These are phyloP conservation scores for Melanargia galathea DNA, from an alignment of 2,888 invertebrate species.

Conservation along the genomic window DNA sequence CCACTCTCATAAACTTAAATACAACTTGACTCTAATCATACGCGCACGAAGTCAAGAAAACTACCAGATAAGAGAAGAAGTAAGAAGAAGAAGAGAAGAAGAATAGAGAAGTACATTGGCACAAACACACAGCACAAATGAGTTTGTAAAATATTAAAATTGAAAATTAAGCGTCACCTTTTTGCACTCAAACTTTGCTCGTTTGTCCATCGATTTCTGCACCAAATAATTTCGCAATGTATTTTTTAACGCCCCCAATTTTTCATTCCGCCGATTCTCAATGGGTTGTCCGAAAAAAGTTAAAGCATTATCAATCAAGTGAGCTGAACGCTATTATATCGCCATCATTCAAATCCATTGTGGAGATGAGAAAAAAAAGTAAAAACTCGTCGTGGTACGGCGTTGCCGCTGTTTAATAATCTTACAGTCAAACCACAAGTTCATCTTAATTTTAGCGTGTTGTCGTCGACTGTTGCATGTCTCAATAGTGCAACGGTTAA, in stretches of 20 bases:
- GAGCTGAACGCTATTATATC: slow-evolving; percentile 37
- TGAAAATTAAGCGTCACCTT: neutral
- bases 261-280: slow-evolving; percentile 33
- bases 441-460: too few species aligned
- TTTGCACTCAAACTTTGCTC: neutral
- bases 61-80: too few species aligned
- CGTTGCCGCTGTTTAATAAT: neutral
- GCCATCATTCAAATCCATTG: slow-evolving; percentile 41
- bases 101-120: too few species aligned
- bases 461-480: too few species aligned
- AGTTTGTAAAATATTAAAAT: neutral
- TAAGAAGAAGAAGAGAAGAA: too few species aligned
- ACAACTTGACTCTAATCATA: too few species aligned
- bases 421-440: neutral
- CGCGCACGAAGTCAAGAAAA: too few species aligned
- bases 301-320: slow-evolving; percentile 38
- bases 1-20: too few species aligned
- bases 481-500: too few species aligned
- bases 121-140: too few species aligned
- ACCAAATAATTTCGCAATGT: slow-evolving; percentile 1
- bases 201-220: neutral
- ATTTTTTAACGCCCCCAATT: slow-evolving; percentile 27
- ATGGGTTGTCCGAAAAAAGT: slow-evolving; percentile 35
- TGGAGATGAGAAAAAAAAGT: slow-evolving; percentile 29
- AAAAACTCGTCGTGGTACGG: slow-evolving; percentile 6